A percentile compares a stretch with the other conserved stretches of the same genome.
phyloP scores from a whole-genome alignment of 2,113 vertebrate species.

The Tragelaphus strepsiceros region DNA sequence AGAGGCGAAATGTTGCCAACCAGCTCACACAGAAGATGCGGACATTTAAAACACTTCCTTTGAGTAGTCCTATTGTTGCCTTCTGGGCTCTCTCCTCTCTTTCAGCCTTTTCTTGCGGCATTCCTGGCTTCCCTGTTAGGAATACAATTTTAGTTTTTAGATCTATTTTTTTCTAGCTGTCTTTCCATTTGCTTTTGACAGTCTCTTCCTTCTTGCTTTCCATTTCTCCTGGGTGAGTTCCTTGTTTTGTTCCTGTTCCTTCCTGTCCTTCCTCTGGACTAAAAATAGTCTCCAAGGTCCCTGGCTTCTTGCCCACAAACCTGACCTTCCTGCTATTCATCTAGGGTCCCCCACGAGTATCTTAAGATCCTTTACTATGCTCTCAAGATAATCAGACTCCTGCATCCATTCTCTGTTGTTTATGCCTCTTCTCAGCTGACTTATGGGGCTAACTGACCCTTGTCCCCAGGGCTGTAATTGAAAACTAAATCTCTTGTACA shows the following conservation, averaged over 20 bases:
- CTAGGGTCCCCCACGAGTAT: neutral
- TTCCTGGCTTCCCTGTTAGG: slow-evolving; percentile 38
- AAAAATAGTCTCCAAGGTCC: slow-evolving; percentile 52
- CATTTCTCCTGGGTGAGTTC: slow-evolving; percentile 49
- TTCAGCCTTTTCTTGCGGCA: neutral
- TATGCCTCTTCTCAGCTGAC: neutral
- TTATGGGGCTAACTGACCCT: neutral
- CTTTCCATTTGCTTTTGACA: slow-evolving; percentile 45
- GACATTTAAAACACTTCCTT: slow-evolving; percentile 58
- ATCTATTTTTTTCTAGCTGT: slow-evolving; percentile 20
- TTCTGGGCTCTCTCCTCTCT: slow-evolving; percentile 21
- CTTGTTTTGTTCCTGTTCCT: slow-evolving; percentile 69
- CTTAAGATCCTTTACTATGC: neutral
- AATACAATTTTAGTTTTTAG: slow-evolving; percentile 9
- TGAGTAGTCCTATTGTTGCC: slow-evolving; percentile 34
- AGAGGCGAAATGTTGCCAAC: slow-evolving; percentile 33
- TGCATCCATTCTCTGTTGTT: neutral
- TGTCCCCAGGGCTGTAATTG: slow-evolving; percentile 46
- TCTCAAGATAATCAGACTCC: neutral
- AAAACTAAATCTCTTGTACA: slow-evolving; percentile 45
- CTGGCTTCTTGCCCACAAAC: slow-evolving; percentile 39
- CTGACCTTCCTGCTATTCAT: slow-evolving; percentile 52
- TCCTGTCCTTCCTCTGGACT: slow-evolving; percentile 60
- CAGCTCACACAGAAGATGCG: neutral
- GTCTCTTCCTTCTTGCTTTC: slow-evolving; percentile 64